Evolutionary conservation across 2,797 vertebrate species (phyloP).

Genomic region (Anguilla obscura): DNA sequence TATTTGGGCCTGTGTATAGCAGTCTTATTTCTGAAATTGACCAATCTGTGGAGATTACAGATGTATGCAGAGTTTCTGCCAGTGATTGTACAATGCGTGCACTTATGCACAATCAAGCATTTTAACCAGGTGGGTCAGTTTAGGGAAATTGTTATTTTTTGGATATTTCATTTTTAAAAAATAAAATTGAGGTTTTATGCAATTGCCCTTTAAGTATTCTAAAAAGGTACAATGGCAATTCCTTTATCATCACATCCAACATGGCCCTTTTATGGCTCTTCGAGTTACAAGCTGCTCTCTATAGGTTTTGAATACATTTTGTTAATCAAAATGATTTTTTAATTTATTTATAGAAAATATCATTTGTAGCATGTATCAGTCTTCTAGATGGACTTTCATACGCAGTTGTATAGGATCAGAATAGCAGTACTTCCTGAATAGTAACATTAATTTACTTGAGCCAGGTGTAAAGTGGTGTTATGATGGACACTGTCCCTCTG

Average conservation of each 20-base stretch:
- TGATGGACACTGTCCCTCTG: background rate
- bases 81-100: background rate
- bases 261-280: background rate
- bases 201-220: background rate
- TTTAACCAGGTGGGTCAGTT: background rate
- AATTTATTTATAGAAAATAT: background rate
- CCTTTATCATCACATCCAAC: background rate
- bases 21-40: constrained; percentile 2
- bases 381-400: background rate
- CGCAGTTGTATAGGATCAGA: no score
- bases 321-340: background rate
- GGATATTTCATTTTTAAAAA: background rate
- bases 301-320: background rate
- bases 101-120: background rate
- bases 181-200: background rate
- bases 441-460: background rate
- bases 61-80: background rate
- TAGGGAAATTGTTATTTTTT: background rate
- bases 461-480: background rate
- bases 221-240: background rate
- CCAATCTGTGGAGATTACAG: background rate
- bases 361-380: background rate
- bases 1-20: background rate
- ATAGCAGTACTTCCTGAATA: background rate
- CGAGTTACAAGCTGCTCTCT: background rate